Evolutionary conservation across 2,113 vertebrate species (phyloP).

Genomic region (Camarhynchus parvulus): DNA sequence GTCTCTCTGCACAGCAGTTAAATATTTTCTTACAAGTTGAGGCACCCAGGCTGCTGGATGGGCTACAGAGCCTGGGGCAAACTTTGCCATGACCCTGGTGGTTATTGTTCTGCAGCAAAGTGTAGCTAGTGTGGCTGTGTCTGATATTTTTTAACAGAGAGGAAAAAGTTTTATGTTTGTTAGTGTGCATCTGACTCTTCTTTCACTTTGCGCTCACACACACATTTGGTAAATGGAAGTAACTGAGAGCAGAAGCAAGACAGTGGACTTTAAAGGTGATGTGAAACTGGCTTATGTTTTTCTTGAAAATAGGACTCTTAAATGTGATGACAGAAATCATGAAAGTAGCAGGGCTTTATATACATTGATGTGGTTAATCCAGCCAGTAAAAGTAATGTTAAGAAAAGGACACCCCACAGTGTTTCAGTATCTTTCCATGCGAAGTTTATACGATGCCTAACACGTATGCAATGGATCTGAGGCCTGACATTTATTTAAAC

Average conservation of each 20-base stretch:
- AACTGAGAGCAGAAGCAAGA: neutral
- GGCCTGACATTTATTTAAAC: conserved; percentile 75
- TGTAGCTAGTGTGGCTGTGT: neutral
- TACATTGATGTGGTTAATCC: conserved; percentile 19
- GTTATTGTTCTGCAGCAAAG: neutral
- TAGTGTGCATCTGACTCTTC: neutral
- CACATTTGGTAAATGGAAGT: neutral
- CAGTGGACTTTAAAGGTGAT: neutral
- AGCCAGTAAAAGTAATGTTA: conserved; percentile 31
- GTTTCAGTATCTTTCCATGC: neutral
- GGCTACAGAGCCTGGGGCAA: neutral
- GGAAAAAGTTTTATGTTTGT: neutral
- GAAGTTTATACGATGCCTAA: conserved; percentile 24
- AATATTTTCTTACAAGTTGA: neutral
- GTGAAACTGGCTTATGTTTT: neutral
- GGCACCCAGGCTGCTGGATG: neutral
- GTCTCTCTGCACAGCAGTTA: neutral
- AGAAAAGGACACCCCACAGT: neutral
- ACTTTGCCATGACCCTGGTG: neutral
- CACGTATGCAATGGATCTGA: conserved; percentile 62
- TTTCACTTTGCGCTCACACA: neutral
- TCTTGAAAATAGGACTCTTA: neutral
- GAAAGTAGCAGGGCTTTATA: conserved; percentile 10
- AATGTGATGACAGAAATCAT: conserved; percentile 9
- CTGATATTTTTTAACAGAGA: neutral